Evolutionary conservation across 2,113 vertebrate species (phyloP).

Genomic region (Phodopus roborovskii): DNA sequence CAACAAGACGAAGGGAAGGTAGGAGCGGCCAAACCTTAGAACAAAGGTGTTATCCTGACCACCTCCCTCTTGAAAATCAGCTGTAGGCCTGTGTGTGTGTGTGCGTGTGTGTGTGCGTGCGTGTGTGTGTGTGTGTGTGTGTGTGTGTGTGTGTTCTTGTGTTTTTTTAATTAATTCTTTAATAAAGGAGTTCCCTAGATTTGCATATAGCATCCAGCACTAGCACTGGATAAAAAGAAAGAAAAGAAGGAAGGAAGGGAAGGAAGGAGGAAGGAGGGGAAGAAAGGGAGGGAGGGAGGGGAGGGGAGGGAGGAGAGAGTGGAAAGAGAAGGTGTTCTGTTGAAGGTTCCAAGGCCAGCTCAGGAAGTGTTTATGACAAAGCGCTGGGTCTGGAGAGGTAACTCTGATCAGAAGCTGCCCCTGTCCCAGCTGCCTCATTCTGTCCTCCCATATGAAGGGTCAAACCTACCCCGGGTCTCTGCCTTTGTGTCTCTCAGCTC

Average conservation of each 20-base stretch:
- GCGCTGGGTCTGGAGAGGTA: neutral
- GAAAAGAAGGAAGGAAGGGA: no score
- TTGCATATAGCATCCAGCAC: neutral
- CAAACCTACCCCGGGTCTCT: neutral
- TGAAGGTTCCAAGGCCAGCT: neutral
- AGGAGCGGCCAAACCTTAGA: fast-evolving
- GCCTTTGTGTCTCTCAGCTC: neutral
- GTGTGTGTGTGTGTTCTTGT: neutral
- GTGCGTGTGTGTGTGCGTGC: neutral
- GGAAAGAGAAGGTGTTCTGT: neutral
- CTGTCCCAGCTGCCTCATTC: neutral
- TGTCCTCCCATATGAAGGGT: neutral
- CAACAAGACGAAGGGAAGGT: no score
- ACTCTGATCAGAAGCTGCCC: neutral
- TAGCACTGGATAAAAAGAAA: neutral
- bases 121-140: neutral
- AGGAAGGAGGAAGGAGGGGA: fast-evolving
- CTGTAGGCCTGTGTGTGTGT: neutral
- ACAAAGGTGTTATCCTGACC: neutral
- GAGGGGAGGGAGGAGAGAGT: fast-evolving
- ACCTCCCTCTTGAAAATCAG: neutral
- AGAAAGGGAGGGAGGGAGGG: fast-evolving
- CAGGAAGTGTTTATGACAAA: neutral
- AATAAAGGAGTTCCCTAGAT: neutral
- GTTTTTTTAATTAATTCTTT: neutral